phyloP scores from a whole-genome alignment of 2,888 invertebrate genomes.

The Troilus luridus region DNA sequence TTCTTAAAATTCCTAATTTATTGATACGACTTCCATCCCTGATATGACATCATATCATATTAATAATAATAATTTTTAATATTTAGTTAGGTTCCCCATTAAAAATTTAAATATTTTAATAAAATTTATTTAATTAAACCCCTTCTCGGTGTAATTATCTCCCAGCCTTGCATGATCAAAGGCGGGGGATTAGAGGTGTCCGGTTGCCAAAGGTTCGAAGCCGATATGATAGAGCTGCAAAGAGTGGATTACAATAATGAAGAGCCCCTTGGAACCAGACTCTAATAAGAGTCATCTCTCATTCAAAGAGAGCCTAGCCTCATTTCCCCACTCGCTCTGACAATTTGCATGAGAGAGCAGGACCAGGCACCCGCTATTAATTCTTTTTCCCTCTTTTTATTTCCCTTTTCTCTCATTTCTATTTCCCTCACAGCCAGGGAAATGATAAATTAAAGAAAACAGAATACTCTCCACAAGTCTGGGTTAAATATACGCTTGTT shows the following conservation, averaged over 20 bases:
- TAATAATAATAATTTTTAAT: too few species aligned
- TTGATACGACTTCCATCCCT: too few species aligned
- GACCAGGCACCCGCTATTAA: not conserved
- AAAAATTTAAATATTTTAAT: too few species aligned
- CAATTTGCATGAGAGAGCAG: slow-evolving; percentile 3
- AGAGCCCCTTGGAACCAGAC: not conserved
- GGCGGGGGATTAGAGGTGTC: not conserved
- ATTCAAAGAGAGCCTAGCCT: not conserved
- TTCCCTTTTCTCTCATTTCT: not conserved
- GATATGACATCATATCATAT: too few species aligned
- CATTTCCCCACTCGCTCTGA: not conserved
- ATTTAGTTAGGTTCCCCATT: too few species aligned
- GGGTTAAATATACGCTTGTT: not conserved
- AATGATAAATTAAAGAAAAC: slow-evolving; percentile 11
- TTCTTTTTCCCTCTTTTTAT: not conserved
- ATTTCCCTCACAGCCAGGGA: not conserved
- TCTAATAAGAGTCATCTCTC: slow-evolving; percentile 16
- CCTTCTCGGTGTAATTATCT: too few species aligned
- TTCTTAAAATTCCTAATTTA: too few species aligned
- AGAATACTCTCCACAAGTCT: not conserved
- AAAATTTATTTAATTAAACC: too few species aligned
- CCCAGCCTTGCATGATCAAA: not conserved
- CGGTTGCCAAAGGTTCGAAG: not conserved
- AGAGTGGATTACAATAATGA: slow-evolving; percentile 8
- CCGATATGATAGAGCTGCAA: not conserved